Conservation (phyloP, 2,797 vertebrate species). For the Bucorvus abyssinicus region DNA sequence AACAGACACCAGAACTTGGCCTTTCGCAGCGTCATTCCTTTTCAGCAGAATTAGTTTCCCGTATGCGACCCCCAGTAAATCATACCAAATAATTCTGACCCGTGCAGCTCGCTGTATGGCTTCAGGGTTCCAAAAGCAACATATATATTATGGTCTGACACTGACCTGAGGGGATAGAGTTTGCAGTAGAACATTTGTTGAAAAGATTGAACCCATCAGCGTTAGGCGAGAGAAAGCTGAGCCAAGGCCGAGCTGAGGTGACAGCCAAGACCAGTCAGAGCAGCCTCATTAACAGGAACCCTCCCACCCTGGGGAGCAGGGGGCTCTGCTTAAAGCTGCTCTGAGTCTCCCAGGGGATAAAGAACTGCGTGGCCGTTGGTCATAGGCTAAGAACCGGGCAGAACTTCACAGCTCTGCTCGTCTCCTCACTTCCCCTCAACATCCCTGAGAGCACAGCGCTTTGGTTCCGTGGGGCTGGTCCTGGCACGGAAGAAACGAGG, state of each 20-base stretch:
- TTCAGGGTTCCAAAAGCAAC: conserved; percentile 32
- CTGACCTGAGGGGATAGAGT: not conserved
- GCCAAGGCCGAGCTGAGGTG: not conserved
- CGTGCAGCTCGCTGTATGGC: not conserved
- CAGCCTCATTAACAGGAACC: not conserved
- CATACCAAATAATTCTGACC: not conserved
- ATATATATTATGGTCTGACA: not conserved
- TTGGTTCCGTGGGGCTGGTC: too few relatives aligned
- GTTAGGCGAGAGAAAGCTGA: not conserved
- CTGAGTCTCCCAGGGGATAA: not conserved
- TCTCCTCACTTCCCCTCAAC: not conserved
- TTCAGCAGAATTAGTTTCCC: not conserved
- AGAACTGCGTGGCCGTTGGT: not conserved
- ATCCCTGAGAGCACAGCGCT: not conserved
- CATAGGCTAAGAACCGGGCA: not conserved
- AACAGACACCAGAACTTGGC: not conserved
- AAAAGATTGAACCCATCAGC: not conserved
- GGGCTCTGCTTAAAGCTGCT: not conserved
- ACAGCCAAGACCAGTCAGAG: too few relatives aligned
- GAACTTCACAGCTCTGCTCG: not conserved
- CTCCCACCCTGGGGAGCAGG: not conserved
- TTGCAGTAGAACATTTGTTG: not conserved
- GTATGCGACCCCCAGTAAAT: not conserved
- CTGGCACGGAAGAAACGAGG: not conserved
- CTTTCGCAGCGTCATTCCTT: not conserved